Percentiles rank a stretch among this genome's conserved stretches.
phyloP scores from a whole-genome alignment of 2,888 invertebrate species.

The Mechanitis messenoides region DNA sequence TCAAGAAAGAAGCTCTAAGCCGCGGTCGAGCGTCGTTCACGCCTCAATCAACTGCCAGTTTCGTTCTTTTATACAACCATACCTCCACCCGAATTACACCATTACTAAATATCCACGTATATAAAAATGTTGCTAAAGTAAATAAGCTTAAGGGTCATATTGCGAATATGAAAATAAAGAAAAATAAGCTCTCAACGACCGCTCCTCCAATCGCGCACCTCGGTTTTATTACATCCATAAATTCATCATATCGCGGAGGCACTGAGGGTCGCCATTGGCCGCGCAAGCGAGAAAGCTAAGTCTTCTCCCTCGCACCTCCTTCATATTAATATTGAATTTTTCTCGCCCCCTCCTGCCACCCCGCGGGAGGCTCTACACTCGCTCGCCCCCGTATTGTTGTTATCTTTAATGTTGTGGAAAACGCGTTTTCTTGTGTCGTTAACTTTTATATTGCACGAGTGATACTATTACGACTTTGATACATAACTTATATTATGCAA shows the following conservation, averaged over 20 bases:
- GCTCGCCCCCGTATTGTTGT: conserved; percentile 76
- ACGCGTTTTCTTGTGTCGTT: conserved; percentile 78
- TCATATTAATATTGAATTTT: conserved; percentile 90
- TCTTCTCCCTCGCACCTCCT: conserved; percentile 79
- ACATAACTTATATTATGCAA: conserved; percentile 62
- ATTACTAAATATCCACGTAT: conserved; percentile 19
- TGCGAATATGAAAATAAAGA: conserved; percentile 77
- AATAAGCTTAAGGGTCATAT: conserved; percentile 58
- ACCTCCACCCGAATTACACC: conserved; percentile 40
- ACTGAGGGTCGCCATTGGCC: conserved; percentile 75
- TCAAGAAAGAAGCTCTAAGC: conserved; percentile 70
- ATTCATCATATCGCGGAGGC: conserved; percentile 83
- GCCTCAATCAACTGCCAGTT: conserved; percentile 73
- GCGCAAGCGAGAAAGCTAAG: conserved; percentile 69
- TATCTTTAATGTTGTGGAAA: conserved; percentile 78
- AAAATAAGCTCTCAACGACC: conserved; percentile 73
- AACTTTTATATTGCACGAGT: conserved; percentile 77
- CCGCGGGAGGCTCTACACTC: conserved; percentile 75
- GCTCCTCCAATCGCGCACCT: conserved; percentile 81
- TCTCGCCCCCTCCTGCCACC: conserved; percentile 77
- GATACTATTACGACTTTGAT: conserved; percentile 74
- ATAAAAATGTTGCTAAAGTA: conserved; percentile 19
- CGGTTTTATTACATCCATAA: conserved; percentile 89
- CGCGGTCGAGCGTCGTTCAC: conserved; percentile 69
- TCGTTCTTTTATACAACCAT: conserved; percentile 62